A percentile compares a stretch with the other conserved stretches of the same genome.
phyloP scores from a whole-genome alignment of 2,888 invertebrate genomes.

The Taphrorychus bicolor region DNA sequence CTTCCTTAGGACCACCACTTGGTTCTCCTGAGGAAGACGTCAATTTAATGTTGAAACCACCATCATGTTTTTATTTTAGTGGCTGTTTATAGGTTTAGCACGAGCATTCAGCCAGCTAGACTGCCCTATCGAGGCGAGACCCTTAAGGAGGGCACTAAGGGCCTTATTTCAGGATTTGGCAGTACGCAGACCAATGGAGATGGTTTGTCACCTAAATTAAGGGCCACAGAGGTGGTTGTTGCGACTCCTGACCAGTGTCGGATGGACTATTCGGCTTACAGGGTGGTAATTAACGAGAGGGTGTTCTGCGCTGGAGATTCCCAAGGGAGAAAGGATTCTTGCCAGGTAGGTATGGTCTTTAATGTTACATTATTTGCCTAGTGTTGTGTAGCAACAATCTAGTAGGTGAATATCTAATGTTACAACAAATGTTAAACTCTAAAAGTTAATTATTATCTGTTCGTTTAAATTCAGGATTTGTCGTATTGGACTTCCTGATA shows the following conservation, averaged over 20 bases:
- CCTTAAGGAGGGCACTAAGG: constrained; percentile 26
- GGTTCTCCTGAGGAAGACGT: too few species aligned
- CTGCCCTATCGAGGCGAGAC: constrained; percentile 31
- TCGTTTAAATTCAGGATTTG: too few species aligned
- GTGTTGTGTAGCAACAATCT: too few species aligned
- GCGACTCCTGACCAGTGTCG: constrained; percentile 28
- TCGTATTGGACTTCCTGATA: too few species aligned
- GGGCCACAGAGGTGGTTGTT: constrained; percentile 40
- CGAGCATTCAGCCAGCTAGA: constrained; percentile 41
- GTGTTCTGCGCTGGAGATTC: constrained; percentile 47
- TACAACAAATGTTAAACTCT: too few species aligned
- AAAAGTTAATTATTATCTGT: too few species aligned
- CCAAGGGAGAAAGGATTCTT: constrained; percentile 44
- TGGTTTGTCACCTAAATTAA: constrained; percentile 25
- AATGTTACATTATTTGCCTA: too few species aligned
- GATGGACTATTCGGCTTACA: constrained; percentile 22
- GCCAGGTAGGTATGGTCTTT: too few species aligned
- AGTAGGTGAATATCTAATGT: too few species aligned
- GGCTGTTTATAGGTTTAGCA: constrained; percentile 34
- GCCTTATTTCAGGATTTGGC: constrained; percentile 40
- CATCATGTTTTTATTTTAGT: constrained; percentile 3
- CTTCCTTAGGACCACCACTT: too few species aligned
- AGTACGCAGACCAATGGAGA: not conserved
- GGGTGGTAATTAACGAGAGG: constrained; percentile 23
- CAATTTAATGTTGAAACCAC: too few species aligned